A percentile compares a stretch with the other conserved stretches of the same genome.
phyloP scores from a whole-genome alignment of 2,888 invertebrate genomes.

The Adela reaumurella region DNA sequence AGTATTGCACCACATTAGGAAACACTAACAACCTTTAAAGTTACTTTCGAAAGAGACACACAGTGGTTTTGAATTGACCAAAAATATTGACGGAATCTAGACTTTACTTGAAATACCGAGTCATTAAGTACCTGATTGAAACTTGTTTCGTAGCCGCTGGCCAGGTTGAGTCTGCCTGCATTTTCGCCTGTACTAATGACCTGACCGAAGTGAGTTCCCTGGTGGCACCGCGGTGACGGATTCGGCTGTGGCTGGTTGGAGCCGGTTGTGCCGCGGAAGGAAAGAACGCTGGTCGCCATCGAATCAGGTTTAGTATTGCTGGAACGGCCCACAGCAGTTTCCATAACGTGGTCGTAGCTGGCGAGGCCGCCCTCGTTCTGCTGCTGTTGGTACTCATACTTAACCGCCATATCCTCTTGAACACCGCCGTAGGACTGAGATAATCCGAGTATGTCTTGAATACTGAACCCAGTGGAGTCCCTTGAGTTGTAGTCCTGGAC shows the following conservation, averaged over 20 bases:
- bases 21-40: no score
- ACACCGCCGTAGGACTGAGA: conserved; percentile 31
- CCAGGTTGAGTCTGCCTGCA: conserved; percentile 28
- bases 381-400: conserved; percentile 35
- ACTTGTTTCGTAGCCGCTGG: conserved; percentile 30
- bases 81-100: no score
- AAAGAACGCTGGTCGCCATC: no score
- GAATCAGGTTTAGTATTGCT: not conserved
- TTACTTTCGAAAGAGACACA: no score
- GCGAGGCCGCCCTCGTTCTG: not conserved
- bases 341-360: not conserved
- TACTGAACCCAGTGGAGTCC: conserved; percentile 47
- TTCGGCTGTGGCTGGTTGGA: no score
- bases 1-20: no score
- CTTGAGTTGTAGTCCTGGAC: conserved; percentile 47
- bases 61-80: no score
- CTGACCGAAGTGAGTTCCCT: conserved; percentile 23
- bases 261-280: no score
- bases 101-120: not conserved
- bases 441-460: conserved; percentile 47
- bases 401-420: conserved; percentile 28
- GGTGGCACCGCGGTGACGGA: conserved; percentile 23
- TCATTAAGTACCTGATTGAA: conserved; percentile 30
- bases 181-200: conserved; percentile 21
- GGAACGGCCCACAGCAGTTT: conserved; percentile 3